Conservation (phyloP, 2,797 vertebrate species). For the Pampus argenteus region DNA sequence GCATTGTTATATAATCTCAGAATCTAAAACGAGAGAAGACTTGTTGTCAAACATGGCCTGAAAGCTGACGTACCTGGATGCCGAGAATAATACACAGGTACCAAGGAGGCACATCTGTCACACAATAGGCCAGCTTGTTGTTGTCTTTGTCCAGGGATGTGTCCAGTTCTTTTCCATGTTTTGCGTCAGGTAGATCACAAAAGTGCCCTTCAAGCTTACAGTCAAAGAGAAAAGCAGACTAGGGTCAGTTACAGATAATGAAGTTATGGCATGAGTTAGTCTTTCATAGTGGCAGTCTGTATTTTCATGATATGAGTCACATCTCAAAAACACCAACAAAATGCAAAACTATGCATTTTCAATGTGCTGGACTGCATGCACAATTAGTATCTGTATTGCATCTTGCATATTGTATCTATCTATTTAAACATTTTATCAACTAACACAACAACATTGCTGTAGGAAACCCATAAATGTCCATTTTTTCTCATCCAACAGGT, state of each 20-base stretch:
- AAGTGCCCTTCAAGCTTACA: slow-evolving; percentile 82
- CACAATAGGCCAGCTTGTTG: slow-evolving; percentile 86
- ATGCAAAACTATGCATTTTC: neutral
- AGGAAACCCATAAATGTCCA: neutral
- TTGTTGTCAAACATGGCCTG: neutral
- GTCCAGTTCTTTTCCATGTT: slow-evolving; percentile 44
- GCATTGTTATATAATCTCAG: slow-evolving; percentile 25
- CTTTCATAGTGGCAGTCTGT: neutral
- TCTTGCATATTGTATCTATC: no score
- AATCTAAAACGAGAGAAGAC: neutral
- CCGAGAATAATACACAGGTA: slow-evolving; percentile 95
- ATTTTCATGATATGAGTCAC: neutral
- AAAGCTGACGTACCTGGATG: slow-evolving; percentile 88
- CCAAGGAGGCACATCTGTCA: slow-evolving; percentile 94
- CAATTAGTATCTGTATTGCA: no score
- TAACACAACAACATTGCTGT: neutral
- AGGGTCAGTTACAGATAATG: neutral
- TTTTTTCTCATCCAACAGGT: neutral
- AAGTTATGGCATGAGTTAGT: neutral
- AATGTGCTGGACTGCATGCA: no score
- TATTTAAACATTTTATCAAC: neutral
- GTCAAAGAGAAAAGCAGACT: slow-evolving; percentile 10
- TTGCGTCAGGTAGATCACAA: slow-evolving; percentile 63
- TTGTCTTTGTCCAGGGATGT: slow-evolving; percentile 43
- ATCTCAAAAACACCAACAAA: neutral